Evolutionary conservation across 2,888 invertebrate species (phyloP), one percentile per base, ranked within the genome.

Genomic region (Abrostola tripartita): DNA sequence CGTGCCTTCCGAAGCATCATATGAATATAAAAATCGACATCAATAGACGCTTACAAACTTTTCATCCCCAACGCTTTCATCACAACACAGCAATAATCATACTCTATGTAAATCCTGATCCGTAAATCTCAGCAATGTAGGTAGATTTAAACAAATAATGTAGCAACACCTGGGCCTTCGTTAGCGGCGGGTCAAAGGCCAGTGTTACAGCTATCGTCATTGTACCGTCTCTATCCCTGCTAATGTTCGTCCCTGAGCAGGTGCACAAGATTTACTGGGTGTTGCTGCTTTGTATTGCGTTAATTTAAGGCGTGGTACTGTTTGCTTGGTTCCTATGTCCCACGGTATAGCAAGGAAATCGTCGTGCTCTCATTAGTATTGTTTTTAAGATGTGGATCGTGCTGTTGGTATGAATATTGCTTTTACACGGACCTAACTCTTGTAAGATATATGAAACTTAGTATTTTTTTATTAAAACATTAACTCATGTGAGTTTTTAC

Each of bases 121-220:
- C 57, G 61, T 67, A 76, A 69, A 72, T 72, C 63, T 61, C 65
- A 54, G 44, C 52, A 74, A 63, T 65, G 64, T 56, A 69, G 52
- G 50, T 54, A 53, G 49, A 40, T 57, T 5, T 63, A 65, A 72
- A 69, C 71, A 78, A 79, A 73, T 68, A 79, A 73, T 68, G 47
- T 78, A 56, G 67, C 62, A 60, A 53, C 60, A 71, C 52, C 42
- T 37, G 41, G 57, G 61, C 76, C 73, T 79, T 78, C 79, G 79
- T 79, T 78, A 79, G 77, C 60, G 52, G 0, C 7, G 59, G 79
- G 68, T 76, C 77, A 79, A 35, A 73, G 79, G 76, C 44, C 71
- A 73, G 24, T 66, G 66, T 73, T 72, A 75, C 72, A 75, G 50
- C 60, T 50, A 49, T 61, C 52, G 62, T 55, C 70, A 65, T 40